These are phyloP conservation scores for Ictalurus punctatus DNA, from an alignment of 2,113 vertebrate species.

Conservation along the genomic window DNA sequence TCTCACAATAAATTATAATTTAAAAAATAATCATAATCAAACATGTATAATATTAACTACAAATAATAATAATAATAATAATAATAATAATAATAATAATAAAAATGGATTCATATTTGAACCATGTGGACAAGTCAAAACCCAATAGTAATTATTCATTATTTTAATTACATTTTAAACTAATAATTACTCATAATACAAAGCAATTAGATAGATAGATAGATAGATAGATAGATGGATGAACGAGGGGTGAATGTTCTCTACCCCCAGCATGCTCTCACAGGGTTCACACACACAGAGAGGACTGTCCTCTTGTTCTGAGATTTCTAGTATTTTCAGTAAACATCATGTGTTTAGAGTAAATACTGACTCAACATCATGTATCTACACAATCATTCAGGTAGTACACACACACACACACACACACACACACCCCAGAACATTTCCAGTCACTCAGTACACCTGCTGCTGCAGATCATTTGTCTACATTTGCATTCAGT, in stretches of 20 bases:
- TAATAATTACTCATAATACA: too few species aligned
- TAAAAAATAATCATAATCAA: too few species aligned
- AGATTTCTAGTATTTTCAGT: neutral
- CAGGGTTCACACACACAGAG: neutral
- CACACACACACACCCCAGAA: slow-evolving; percentile 2
- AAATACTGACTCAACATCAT: slow-evolving; percentile 22
- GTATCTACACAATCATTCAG: neutral
- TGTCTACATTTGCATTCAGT: slow-evolving; percentile 29
- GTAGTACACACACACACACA: neutral
- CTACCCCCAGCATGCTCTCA: neutral
- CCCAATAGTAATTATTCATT: too few species aligned
- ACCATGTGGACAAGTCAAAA: too few species aligned
- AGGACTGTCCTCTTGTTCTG: neutral
- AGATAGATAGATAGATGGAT: too few species aligned
- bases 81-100: too few species aligned
- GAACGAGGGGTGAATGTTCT: neutral
- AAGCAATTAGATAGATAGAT: too few species aligned
- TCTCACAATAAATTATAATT: too few species aligned
- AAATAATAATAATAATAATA: too few species aligned
- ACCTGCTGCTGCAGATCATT: slow-evolving; percentile 5
- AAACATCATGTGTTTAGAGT: slow-evolving; percentile 30
- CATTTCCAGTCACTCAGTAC: neutral
- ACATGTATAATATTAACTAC: too few species aligned
- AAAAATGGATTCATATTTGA: too few species aligned
- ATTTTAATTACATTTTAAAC: too few species aligned